Evolutionary conservation across 1,140 invertebrate species (phyloP).

Genomic region (Cyclargus thomasi): DNA sequence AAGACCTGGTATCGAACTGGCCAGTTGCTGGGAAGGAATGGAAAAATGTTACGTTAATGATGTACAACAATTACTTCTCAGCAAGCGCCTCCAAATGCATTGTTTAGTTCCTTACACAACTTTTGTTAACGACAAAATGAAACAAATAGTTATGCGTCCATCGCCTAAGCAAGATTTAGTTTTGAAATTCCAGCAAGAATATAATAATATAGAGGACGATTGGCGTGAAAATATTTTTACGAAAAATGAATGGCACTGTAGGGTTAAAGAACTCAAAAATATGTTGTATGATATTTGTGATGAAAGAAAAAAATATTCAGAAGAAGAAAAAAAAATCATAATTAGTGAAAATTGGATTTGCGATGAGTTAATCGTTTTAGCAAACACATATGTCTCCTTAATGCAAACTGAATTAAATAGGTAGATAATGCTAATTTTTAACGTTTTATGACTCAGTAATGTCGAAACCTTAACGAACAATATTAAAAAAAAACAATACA

Average conservation of each 20-base stretch:
- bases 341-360: constrained; percentile 74
- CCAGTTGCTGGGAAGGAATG: constrained; percentile 74
- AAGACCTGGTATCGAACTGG: constrained; percentile 56
- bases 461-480: no score
- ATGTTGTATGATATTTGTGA: constrained; percentile 74
- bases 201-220: constrained; percentile 76
- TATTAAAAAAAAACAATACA: no score
- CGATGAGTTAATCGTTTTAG: constrained; percentile 67
- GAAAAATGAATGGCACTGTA: constrained; percentile 69
- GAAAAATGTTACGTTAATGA: constrained; percentile 75
- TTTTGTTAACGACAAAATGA: constrained; percentile 71
- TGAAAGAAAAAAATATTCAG: constrained; percentile 65
- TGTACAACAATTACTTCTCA: constrained; percentile 73
- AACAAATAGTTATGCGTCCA: constrained; percentile 70
- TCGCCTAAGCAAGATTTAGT: constrained; percentile 75
- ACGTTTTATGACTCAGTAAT: no score
- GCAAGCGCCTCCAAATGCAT: constrained; percentile 71
- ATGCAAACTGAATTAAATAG: constrained; percentile 77
- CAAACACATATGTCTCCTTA: constrained; percentile 73
- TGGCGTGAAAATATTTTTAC: constrained; percentile 69
- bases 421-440: no score
- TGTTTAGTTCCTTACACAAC: constrained; percentile 72
- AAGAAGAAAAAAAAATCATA: constrained; percentile 66
- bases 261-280: constrained; percentile 56
- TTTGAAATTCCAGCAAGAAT: constrained; percentile 72